Percentiles rank a stretch among this genome's conserved stretches.
These are phyloP conservation scores for Odocoileus virginianus DNA, from an alignment of 2,113 vertebrate genomes.

Conservation along the genomic window DNA sequence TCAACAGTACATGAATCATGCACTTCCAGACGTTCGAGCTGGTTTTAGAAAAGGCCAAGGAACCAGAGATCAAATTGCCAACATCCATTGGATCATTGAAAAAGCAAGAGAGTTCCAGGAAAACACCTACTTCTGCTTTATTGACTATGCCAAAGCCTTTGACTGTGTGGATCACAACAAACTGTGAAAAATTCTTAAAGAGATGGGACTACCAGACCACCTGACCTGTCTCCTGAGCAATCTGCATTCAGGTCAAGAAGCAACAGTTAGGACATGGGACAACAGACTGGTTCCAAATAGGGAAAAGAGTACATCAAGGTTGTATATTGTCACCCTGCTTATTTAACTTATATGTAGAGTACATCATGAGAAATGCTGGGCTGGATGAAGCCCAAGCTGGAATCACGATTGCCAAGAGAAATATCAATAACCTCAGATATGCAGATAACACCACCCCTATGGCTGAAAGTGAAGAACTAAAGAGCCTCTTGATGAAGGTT, in stretches of 20 bases:
- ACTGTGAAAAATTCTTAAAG: not conserved
- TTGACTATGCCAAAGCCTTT: not conserved
- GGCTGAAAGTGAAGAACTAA: not conserved
- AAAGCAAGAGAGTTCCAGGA: not conserved
- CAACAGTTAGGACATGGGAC: not conserved
- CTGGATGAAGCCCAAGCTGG: not conserved
- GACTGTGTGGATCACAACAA: not conserved
- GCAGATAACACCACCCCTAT: not conserved
- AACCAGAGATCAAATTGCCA: not conserved
- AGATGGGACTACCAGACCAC: not conserved
- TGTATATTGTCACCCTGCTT: not conserved
- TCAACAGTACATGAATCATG: not conserved
- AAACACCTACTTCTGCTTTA: not conserved
- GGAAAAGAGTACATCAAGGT: not conserved
- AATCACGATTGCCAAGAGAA: not conserved
- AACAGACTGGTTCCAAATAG: not conserved
- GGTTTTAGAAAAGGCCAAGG: not conserved
- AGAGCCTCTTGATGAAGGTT: not conserved
- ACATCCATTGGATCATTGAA: accelerated
- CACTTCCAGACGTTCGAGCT: not conserved
- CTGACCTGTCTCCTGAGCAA: not conserved
- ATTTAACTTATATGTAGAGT: not conserved
- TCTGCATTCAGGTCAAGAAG: not conserved
- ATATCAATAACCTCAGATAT: not conserved
- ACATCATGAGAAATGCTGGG: not conserved